Percentiles rank a stretch among this genome's conserved stretches.
Conservation (phyloP, 2,113 vertebrate genomes). For the Ameiurus melas region DNA sequence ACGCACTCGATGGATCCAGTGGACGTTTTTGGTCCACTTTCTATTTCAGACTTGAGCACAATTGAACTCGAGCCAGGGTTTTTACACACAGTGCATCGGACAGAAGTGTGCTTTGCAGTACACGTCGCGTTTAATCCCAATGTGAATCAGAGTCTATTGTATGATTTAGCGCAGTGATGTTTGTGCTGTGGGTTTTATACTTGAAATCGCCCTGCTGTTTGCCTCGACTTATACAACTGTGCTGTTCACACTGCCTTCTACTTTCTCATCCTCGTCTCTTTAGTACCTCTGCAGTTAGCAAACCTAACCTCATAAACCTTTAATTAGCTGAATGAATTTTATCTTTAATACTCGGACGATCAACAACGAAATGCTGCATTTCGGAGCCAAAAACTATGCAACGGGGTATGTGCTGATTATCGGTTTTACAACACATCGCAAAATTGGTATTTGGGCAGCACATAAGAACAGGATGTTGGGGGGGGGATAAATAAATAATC, state of each 20-base stretch:
- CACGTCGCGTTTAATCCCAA: slow-evolving; percentile 28
- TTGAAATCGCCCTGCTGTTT: slow-evolving; percentile 61
- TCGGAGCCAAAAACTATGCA: slow-evolving; percentile 42
- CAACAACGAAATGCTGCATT: slow-evolving; percentile 20
- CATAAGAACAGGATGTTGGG: not conserved
- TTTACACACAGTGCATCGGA: slow-evolving; percentile 1
- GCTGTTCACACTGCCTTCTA: slow-evolving; percentile 47
- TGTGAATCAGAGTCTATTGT: slow-evolving; percentile 31
- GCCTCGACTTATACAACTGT: slow-evolving; percentile 34
- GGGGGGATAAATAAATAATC: too few relatives aligned
- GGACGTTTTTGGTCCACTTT: not conserved
- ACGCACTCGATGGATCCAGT: not conserved
- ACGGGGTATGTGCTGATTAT: slow-evolving; percentile 5
- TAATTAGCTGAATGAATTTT: not conserved
- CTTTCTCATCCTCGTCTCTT: slow-evolving; percentile 4
- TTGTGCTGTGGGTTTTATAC: slow-evolving; percentile 65
- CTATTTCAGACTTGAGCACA: not conserved
- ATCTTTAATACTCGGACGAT: slow-evolving; percentile 3
- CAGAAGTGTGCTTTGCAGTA: slow-evolving; percentile 25
- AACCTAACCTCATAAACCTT: slow-evolving; percentile 42
- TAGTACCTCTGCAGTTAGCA: slow-evolving; percentile 47
- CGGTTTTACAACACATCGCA: not conserved
- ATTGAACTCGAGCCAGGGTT: slow-evolving; percentile 10
- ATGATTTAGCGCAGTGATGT: slow-evolving; percentile 57
- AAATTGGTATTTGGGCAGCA: not conserved